Evolutionary conservation across 1,140 invertebrate genomes (phyloP), one percentile per base, ranked within the genome.

Genomic region (Penaeus japonicus): DNA sequence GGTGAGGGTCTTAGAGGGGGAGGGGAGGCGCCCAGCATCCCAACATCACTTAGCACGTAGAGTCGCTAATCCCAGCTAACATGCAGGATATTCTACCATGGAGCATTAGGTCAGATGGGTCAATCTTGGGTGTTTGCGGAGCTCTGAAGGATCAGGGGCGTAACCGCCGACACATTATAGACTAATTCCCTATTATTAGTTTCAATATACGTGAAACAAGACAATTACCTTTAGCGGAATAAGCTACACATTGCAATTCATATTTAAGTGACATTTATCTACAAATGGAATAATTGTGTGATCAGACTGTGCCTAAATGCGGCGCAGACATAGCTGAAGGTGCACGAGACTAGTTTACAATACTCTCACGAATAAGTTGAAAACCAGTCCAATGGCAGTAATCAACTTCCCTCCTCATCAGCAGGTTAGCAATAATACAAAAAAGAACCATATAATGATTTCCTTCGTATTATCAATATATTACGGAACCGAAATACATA

Each of bases 141-240:
- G 78, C 39, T 83, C 35, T 59, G 57, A 70, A 30, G 87, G 87
- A 83, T 88, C 65, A 83, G 59, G 80, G 73, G 77, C 80, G 87
- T 88, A 88, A 88, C 87, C 87, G 55, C 75, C 79, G 47, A 54
- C 83, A 88, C 87, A 88, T 88, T 88, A 88, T 88, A 75, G 87
- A 88, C 87, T 88, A 88, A 88, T 88, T 84, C 87, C 85, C 87
- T 83, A 88, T 88, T 88, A 88, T 88, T 88, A 88, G 80, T 88
- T 88, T 88, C 87, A 88, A 88, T 88, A 88, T 83, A 88, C 87
- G 87, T 79, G 54, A 79, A 83, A 88, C 87, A 88, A 83, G 87
- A 88, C 87, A 59, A 83, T 88, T 88, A 88, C 87, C 87, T 88
- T 77, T 78, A 78, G 65, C 77, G 80, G 87, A 83, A 77, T 84